Base-by-base conservation (phyloP, 2,797 vertebrate species). In the Poecilia velifera region DNA sequence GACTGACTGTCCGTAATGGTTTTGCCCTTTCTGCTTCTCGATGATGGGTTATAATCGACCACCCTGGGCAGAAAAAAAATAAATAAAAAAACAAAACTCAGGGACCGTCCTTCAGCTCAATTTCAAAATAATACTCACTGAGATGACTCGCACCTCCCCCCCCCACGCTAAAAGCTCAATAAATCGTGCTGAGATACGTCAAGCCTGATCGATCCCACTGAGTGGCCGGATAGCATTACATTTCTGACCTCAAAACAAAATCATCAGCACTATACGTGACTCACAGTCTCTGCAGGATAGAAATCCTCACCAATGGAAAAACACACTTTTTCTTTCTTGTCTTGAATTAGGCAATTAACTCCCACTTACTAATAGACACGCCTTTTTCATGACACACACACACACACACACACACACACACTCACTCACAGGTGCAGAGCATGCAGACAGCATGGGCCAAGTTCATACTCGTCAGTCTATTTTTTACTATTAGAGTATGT, bases 381-480 rank as follows among this genome's bases (percentile, higher is more conserved):
- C 78, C 31, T 76, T 71, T 82, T 85, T 74, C 79, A 53, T 82
- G 73, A 73, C 84, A 79, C 84, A 72, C 76, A 80, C 85, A 72
- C 34, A 34, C 85, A 72, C 28, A 64, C 47, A 6, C 43, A 45
- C 9, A 10, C 43, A 45, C 43, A 10, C 53, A n/a, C 55, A n/a
- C 59, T 3, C 62, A 57, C 55, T 31, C 57, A 68, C 88, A 85
- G 77, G 82, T 89, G 83, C 86, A 88, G 77, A 82, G 64, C 76
- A 68, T 73, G 68, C 86, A 88, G 74, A 83, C 84, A 84, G 57
- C 71, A 76, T 45, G 3, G 84, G 88, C 90, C 94, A 89, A 91
- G 92, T 93, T 90, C 87, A 89, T 84, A 88, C 90, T 91, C 62
- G 92, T 85, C 83, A 22, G 90, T 93, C 92, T 96, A 95, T 95